A percentile compares a stretch with the other conserved stretches of the same genome.
Evolutionary conservation across 2,797 vertebrate genomes (phyloP).

Genomic region (Neopelma chrysocephalum): DNA sequence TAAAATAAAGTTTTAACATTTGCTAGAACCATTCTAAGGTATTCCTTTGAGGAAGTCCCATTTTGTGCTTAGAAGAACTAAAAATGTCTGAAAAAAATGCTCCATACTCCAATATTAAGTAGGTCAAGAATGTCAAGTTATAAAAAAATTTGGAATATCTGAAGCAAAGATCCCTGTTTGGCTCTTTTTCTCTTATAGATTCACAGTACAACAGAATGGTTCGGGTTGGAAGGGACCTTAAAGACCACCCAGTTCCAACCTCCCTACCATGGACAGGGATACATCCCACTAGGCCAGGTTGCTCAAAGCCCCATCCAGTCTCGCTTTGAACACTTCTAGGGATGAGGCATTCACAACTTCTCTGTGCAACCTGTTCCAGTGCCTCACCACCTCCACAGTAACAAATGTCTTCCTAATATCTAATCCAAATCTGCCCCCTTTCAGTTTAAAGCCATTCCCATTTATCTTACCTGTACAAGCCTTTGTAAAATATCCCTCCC

Average conservation of each 20-base stretch:
- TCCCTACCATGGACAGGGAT: fast-evolving
- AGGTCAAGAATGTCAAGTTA: not conserved
- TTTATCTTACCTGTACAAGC: not conserved
- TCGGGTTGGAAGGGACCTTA: not conserved
- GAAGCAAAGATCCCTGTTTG: slow-evolving; percentile 1
- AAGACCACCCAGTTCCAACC: not conserved
- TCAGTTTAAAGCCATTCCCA: not conserved
- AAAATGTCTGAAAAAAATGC: not conserved
- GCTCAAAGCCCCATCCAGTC: not conserved
- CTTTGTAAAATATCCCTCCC: not conserved
- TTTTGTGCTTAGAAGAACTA: not conserved
- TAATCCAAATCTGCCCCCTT: not conserved
- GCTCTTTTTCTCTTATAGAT: not conserved
- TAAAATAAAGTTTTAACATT: not conserved
- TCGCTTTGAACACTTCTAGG: not conserved
- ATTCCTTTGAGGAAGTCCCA: not conserved
- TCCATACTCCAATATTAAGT: not conserved
- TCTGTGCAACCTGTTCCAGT: no score
- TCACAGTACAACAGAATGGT: not conserved
- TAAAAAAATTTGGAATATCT: slow-evolving; percentile 36
- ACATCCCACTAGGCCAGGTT: not conserved
- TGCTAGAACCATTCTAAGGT: not conserved
- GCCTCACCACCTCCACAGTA: not conserved
- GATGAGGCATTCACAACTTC: not conserved
- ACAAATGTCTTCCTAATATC: not conserved